Conservation (phyloP, 92 coral and sea anemone species). For the Epizoanthus ramosus region DNA sequence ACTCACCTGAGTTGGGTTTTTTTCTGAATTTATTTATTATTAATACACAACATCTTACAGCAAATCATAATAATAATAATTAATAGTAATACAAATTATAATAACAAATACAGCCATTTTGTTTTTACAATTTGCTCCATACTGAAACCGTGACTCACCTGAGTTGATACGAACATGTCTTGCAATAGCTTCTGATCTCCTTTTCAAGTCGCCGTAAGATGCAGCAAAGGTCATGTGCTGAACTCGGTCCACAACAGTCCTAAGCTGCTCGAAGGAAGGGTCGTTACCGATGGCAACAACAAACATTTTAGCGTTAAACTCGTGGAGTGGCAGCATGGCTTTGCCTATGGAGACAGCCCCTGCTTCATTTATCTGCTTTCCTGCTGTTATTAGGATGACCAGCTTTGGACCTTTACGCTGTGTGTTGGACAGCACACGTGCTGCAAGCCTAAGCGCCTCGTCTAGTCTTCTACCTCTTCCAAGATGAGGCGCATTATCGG, state of each 20-base stretch:
- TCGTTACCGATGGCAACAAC: slow-evolving; percentile 30
- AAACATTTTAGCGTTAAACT: slow-evolving; percentile 19
- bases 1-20: slow-evolving; percentile 11
- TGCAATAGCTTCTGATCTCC: slow-evolving; percentile 20
- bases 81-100: too few relatives aligned
- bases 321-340: not conserved
- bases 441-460: slow-evolving; percentile 62
- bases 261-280: not conserved
- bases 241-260: slow-evolving; percentile 7
- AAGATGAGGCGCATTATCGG: slow-evolving; percentile 25
- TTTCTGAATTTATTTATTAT: too few relatives aligned
- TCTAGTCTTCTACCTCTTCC: slow-evolving; percentile 67
- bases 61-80: too few relatives aligned
- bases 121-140: too few relatives aligned
- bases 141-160: too few relatives aligned
- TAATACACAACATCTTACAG: too few relatives aligned
- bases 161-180: slow-evolving; percentile 26
- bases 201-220: slow-evolving; percentile 15
- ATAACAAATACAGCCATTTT: too few relatives aligned
- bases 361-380: slow-evolving; percentile 23
- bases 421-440: not conserved
- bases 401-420: slow-evolving; percentile 23
- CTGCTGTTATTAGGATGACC: slow-evolving; percentile 23
- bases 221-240: slow-evolving; percentile 26
- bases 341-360: slow-evolving; percentile 3